Conservation (phyloP, 2,113 vertebrate genomes). For the Hepsetus odoe region DNA sequence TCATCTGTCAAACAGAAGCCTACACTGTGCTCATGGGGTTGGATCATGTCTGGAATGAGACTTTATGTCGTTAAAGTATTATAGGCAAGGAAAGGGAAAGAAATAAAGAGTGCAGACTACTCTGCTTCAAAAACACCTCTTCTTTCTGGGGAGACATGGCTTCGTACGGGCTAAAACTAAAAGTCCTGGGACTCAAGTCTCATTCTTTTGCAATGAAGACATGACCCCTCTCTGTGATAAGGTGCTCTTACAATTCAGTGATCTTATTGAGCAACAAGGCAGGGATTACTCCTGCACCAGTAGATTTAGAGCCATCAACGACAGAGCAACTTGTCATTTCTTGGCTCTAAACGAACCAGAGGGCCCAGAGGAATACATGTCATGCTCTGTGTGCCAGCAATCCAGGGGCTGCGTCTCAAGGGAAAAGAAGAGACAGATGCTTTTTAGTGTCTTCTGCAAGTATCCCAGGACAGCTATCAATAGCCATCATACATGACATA, state of each 20-base stretch:
- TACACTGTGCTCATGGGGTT: too few relatives aligned
- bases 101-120: too few relatives aligned
- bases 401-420: conserved; percentile 34
- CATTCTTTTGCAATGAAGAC: neutral
- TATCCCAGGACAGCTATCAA: conserved; percentile 44
- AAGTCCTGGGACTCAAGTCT: neutral
- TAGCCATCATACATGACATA: conserved; percentile 53
- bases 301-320: neutral
- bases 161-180: too few relatives aligned
- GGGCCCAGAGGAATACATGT: neutral
- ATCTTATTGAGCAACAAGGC: neutral
- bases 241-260: neutral
- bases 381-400: conserved; percentile 7
- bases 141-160: too few relatives aligned
- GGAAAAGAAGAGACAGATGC: conserved; percentile 62
- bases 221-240: neutral
- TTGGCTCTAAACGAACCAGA: neutral
- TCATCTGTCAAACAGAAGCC: too few relatives aligned
- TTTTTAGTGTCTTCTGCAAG: conserved; percentile 58
- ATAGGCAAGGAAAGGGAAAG: too few relatives aligned
- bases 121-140: too few relatives aligned
- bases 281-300: neutral
- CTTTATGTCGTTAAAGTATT: too few relatives aligned
- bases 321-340: neutral
- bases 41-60: too few relatives aligned